Base-by-base conservation (phyloP, 1,140 invertebrate genomes). In the Scaptomyza montana region DNA sequence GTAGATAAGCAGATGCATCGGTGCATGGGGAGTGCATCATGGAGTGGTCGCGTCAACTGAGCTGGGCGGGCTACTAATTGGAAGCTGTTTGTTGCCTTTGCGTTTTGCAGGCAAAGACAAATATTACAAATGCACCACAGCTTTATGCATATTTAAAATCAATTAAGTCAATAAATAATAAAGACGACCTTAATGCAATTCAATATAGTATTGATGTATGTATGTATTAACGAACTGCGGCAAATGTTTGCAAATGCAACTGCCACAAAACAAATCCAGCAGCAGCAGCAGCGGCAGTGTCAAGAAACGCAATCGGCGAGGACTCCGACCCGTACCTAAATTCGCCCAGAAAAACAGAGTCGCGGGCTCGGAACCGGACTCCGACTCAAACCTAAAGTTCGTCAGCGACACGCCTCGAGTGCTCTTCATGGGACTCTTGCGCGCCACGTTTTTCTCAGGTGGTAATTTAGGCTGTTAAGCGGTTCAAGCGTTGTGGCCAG, bases 91-190 rank as follows among this genome's bases (percentile, higher is more conserved):
- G 74, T 64, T 73, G 69, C 73, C 68, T 72, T 78, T 78, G 81
- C 77, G 77, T 79, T 85, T 87, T 81, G 82, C 81, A 71, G 73
- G 62, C 84, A 89, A 89, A 89, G 84, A 81, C 90, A 91, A 91
- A 91, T 91, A 91, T 91, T 91, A 86, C 39, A 54, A 80, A 79
- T 80, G 71, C 79, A 75, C 61, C 77, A 64, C 82, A 80, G 78
- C 77, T 91, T 91, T 90, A 91, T 91, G 82, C 90, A 91, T 91
- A 90, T 91, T 91, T 91, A 91, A 91, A 91, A 91, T 91, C 90
- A 91, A 91, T 91, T 90, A 90, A 90, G 80, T 91, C 87, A 85
- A 89, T 89, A 89, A 89, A 89, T 89, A 89, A 89, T 89, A 89
- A 89, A 69, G 77, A 69, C 74, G 67, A 55, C 60, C 77, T 89